Conservation (phyloP, 2,888 invertebrate species). For the Drosophila vallismaia region DNA sequence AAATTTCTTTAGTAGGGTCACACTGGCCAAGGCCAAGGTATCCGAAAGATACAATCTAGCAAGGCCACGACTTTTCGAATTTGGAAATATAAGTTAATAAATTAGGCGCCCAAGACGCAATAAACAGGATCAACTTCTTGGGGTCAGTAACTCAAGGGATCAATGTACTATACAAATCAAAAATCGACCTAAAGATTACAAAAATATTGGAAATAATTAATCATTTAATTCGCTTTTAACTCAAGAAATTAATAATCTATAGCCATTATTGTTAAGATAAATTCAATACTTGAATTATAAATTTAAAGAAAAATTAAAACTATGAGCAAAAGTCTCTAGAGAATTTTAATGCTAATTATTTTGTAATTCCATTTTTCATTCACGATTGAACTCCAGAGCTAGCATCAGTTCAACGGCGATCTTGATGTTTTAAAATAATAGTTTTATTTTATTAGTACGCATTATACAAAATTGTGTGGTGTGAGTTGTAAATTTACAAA, state of each 20-base stretch:
- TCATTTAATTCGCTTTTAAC: neutral
- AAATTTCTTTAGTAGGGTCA: conserved; percentile 3
- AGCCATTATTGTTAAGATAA: no score
- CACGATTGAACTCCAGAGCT: neutral
- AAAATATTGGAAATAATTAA: conserved; percentile 3
- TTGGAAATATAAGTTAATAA: no score
- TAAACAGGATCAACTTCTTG: conserved; percentile 1
- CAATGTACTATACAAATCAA: conserved; percentile 2
- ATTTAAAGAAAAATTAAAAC: neutral
- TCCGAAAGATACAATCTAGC: neutral
- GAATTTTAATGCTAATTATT: neutral
- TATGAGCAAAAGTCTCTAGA: neutral
- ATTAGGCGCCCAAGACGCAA: neutral
- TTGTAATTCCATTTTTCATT: neutral
- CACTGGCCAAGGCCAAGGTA: neutral
- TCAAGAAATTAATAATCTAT: no score
- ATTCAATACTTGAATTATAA: neutral
- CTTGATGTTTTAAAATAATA: conserved; percentile 25
- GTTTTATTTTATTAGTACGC: conserved; percentile 60
- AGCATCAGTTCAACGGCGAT: neutral
- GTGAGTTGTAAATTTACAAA: conserved; percentile 68
- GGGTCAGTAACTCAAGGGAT: conserved; percentile 4
- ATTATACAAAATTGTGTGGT: conserved; percentile 64
- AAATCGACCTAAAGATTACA: neutral
- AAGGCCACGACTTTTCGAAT: neutral